A percentile compares a stretch with the other conserved stretches of the same genome.
Evolutionary conservation across 1,140 invertebrate genomes (phyloP).

Genomic region (Sesamia nonagrioides): DNA sequence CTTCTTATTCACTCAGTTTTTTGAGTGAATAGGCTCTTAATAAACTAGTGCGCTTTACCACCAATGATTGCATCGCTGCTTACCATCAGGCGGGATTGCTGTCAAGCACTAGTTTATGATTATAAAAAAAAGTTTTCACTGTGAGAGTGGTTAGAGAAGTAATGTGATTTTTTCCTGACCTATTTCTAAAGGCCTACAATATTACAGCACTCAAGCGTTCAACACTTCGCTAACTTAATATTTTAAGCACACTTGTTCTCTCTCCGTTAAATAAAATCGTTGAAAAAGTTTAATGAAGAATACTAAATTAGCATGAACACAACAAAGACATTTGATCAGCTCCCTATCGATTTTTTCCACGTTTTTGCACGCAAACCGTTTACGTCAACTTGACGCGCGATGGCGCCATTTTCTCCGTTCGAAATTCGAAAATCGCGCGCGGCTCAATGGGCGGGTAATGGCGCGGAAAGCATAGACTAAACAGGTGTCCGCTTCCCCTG

Average conservation of each 20-base stretch:
- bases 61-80: too few relatives aligned
- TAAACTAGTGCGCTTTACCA: too few relatives aligned
- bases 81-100: too few relatives aligned
- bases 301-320: slow-evolving; percentile 8
- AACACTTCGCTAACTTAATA: too few relatives aligned
- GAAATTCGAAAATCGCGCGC: slow-evolving; percentile 74
- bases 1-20: too few relatives aligned
- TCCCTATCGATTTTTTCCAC: slow-evolving; percentile 46
- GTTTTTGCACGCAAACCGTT: slow-evolving; percentile 58
- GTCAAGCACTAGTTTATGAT: too few relatives aligned
- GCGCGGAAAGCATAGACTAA: slow-evolving; percentile 78
- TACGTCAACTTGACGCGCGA: slow-evolving; percentile 66
- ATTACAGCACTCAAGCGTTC: too few relatives aligned
- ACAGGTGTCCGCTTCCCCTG: slow-evolving; percentile 65
- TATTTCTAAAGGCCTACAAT: too few relatives aligned
- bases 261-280: not conserved
- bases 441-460: slow-evolving; percentile 73
- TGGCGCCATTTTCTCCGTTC: slow-evolving; percentile 71
- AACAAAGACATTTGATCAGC: slow-evolving; percentile 38
- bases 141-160: too few relatives aligned
- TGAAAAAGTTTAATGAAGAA: slow-evolving; percentile 32
- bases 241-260: not conserved
- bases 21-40: too few relatives aligned
- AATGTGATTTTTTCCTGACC: too few relatives aligned
- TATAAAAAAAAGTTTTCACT: too few relatives aligned